Base-by-base conservation (phyloP, 2,113 vertebrate genomes). In the Pseudonaja textilis region DNA sequence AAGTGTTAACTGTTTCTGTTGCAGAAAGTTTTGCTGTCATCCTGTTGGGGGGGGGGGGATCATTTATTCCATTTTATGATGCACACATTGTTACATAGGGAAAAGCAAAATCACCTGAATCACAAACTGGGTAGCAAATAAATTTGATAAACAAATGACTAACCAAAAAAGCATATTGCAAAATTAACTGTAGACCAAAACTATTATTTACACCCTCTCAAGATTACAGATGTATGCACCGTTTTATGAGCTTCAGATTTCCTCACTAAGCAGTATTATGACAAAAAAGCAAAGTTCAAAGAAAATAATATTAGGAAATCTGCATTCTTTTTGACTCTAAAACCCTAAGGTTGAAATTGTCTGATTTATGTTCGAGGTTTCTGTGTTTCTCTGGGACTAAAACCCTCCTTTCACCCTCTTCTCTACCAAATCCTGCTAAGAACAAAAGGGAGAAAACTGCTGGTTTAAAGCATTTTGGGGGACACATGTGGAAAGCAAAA, bases 1-100 rank as follows among this genome's bases (percentile, higher is more conserved):
- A 69, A 14, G 64, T 69, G 64, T 69, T 69, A 69, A 69, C 29
- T 29, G 10, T 29, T n/a, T n/a, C 29, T n/a, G 4, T n/a, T n/a
- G 64, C 64, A 69, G 64, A 16, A n/a, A 69, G 29, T 14, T 69
- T 69, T 69, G n/a, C 12, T 16, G 12, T n/a, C 29, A 16, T 69
- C 64, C 29, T 69, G 64, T 50, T 56, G 29, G 12, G 29, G 4
- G 1, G 2, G 2, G 0, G 12, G 11, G 0, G 1, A 1, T 69
- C 29, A 69, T 14, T 34, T 74, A 34, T 34, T 74, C n/a, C 64
- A 74, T 74, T 34, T 34, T 74, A 74, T 74, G n/a, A 74, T 0
- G 14, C 2, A 74, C n/a, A 74, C 14, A 16, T 74, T 74, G 14
- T 34, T 74, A 2, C 1, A 14, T 34, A 74, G 64, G n/a, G 34